These are phyloP conservation scores for Girardinichthys multiradiatus DNA, from an alignment of 2,113 vertebrate genomes.

Conservation along the genomic window DNA sequence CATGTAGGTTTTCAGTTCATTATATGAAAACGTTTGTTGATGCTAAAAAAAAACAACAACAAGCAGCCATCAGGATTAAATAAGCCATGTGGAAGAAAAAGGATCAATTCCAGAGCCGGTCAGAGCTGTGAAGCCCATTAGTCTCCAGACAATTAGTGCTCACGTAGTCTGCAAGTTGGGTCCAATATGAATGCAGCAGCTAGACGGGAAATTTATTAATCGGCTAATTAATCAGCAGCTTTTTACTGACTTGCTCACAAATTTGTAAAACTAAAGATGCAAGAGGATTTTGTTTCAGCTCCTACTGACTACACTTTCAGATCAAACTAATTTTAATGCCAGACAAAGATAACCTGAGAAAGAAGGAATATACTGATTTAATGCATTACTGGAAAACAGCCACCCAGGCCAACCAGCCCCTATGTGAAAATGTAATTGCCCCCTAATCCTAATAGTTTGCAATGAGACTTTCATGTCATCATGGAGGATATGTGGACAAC, in stretches of 20 bases:
- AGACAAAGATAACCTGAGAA: neutral
- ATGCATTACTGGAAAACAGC: neutral
- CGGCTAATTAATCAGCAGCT: conserved; percentile 57
- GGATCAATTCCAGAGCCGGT: conserved; percentile 20
- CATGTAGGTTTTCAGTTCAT: conserved; percentile 59
- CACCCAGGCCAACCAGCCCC: too few species aligned
- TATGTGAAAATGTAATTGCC: too few species aligned
- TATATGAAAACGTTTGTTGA: conserved; percentile 50
- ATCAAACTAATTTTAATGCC: too few species aligned
- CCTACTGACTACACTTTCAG: neutral
- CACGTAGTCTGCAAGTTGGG: conserved; percentile 10
- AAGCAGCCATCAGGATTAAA: conserved; percentile 39
- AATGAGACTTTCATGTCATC: too few species aligned
- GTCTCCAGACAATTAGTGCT: conserved; percentile 44
- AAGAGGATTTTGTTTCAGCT: neutral
- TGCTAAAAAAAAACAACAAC: conserved; percentile 22
- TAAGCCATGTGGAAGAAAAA: neutral
- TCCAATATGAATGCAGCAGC: conserved; percentile 10
- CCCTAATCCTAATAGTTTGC: too few species aligned
- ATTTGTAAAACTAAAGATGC: conserved; percentile 2
- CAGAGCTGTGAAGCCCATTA: conserved; percentile 40
- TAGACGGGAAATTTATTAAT: conserved; percentile 52
- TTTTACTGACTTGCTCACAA: conserved; percentile 22
- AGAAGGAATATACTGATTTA: neutral
- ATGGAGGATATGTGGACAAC: too few species aligned